Conservation (phyloP, 2,797 vertebrate genomes). For the Synaphobranchus kaupii region DNA sequence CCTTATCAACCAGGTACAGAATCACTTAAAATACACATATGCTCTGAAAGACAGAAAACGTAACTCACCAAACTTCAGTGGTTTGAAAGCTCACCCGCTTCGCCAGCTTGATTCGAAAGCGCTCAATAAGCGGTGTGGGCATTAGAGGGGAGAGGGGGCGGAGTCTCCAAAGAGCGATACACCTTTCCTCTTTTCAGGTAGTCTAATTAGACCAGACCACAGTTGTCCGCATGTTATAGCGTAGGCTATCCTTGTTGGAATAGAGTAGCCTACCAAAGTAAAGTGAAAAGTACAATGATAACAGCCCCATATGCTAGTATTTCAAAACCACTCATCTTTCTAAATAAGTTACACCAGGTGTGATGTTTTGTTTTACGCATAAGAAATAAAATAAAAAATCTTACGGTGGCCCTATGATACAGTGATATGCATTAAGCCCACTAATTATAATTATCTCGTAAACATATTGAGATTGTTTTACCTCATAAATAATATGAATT, state of each 20-base stretch:
- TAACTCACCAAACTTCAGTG: constrained; percentile 9
- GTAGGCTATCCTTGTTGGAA: neutral
- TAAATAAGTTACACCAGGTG: neutral
- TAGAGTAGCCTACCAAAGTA: neutral
- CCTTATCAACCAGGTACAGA: neutral
- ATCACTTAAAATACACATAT: neutral
- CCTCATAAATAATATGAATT: neutral
- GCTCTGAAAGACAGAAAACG: constrained; percentile 2
- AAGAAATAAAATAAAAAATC: neutral
- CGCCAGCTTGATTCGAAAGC: constrained; percentile 5
- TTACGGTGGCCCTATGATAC: neutral
- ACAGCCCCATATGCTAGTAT: neutral
- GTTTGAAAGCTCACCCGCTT: constrained; percentile 6
- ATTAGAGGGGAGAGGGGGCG: constrained; percentile 14
- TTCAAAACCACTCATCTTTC: neutral
- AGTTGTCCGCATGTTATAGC: neutral
- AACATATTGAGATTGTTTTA: neutral
- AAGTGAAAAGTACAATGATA: neutral
- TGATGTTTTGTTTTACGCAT: neutral
- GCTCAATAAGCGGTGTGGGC: neutral
- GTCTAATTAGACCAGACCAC: neutral
- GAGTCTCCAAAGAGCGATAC: neutral
- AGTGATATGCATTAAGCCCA: neutral
- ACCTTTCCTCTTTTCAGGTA: neutral
- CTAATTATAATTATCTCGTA: neutral